Base-by-base conservation (phyloP, 2,888 invertebrate genomes). In the Caenorhabditis angaria region DNA sequence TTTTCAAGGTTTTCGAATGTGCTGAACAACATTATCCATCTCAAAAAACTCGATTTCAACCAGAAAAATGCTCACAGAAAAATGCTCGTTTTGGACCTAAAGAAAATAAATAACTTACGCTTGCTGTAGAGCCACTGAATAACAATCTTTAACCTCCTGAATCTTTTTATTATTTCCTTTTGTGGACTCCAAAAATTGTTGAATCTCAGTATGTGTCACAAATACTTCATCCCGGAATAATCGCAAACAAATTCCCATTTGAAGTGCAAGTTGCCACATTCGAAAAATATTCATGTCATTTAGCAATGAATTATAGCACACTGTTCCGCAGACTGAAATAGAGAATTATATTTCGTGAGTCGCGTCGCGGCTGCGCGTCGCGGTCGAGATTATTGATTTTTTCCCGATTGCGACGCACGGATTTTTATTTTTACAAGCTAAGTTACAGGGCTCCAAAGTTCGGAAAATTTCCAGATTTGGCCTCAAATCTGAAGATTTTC, bases 161-260 rank as follows among this genome's bases (percentile, higher is more conserved):
- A 94, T 92, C 79, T 94, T 91, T 88, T 97, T 97, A 55, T 93
- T 72, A 35, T 77, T 70, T 22, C 84, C 83, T 61, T 80, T 99
- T 61, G 97, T 92, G 24, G 93, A 92, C 88, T 99, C 99, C 88
- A 99, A 96, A 87, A 93, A 96, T 61, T 91, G 91, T 87, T 94
- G 93, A 71, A 97, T 93, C 85, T 95, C 96, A 55, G 93, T 92
- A 89, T 99, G 99, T 78, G 95, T 94, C 87, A 94, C 93, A 54
- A 99, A 78, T 0, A 97, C 95, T 90, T 99, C 99, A 90, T 99
- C 99, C 41, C 99, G 91, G 88, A 96, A 99, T 27, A 99, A 89
- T 4, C 95, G 93, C 57, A 95, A 91, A 0, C 97, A 94, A 93
- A 97, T 95, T 32, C 94, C 93, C 5, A 94, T 94, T 87, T 96